Evolutionary conservation across 2,888 invertebrate genomes (phyloP).

Genomic region (Euproctis similis): DNA sequence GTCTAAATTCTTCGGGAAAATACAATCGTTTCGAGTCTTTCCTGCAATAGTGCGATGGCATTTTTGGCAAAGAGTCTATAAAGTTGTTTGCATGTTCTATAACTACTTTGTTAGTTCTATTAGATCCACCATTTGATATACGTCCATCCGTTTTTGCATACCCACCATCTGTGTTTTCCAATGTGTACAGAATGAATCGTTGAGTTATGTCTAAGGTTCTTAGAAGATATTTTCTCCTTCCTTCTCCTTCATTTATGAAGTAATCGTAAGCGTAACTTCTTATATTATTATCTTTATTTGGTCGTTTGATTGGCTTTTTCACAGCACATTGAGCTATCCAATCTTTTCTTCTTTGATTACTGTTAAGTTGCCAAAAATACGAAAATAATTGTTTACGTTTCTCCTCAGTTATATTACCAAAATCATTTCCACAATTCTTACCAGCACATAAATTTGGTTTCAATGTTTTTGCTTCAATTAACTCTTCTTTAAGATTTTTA

Average conservation of each 20-base stretch:
- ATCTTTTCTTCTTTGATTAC: not conserved
- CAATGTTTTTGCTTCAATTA: not conserved
- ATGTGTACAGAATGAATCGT: not conserved
- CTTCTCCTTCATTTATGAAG: slow-evolving; percentile 5
- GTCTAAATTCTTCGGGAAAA: not conserved
- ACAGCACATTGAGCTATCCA: not conserved
- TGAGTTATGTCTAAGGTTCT: not conserved
- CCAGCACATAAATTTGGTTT: slow-evolving; percentile 1
- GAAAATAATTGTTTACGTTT: not conserved
- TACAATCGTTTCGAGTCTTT: slow-evolving; percentile 1
- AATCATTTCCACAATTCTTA: not conserved
- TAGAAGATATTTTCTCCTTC: slow-evolving; percentile 3
- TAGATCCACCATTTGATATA: not conserved
- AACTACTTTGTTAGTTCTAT: not conserved
- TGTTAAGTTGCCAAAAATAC: not conserved
- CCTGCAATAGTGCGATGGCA: slow-evolving; percentile 1
- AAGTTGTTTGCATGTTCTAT: not conserved
- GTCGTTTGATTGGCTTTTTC: too few species aligned
- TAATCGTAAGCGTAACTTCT: slow-evolving; percentile 2
- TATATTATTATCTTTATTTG: too few species aligned
- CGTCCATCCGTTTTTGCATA: not conserved
- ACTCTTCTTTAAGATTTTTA: not conserved
- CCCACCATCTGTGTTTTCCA: not conserved
- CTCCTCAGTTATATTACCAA: not conserved
- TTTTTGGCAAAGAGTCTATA: not conserved